phyloP scores from a whole-genome alignment of 64 coral and sea anemone genomes.

The Montipora capricornis region DNA sequence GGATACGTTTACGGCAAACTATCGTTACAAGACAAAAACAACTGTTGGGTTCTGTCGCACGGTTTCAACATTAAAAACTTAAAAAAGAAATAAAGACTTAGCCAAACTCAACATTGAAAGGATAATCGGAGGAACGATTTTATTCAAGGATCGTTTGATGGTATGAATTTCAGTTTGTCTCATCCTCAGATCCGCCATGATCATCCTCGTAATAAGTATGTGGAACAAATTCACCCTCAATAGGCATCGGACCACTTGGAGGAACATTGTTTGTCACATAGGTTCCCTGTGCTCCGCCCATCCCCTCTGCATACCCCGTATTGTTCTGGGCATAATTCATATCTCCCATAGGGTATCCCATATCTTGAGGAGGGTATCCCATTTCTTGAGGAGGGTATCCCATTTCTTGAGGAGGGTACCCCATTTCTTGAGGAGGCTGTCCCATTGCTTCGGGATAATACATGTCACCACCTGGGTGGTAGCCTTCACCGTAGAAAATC shows the following conservation, averaged over 20 bases:
- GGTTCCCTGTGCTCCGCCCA: not conserved
- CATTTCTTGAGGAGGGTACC: not conserved
- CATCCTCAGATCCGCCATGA: not conserved
- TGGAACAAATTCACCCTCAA: not conserved
- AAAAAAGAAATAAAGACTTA: not conserved
- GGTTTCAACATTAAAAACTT: not conserved
- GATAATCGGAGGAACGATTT: not conserved
- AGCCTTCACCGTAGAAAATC: conserved; percentile 3
- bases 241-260: not conserved
- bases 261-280: not conserved
- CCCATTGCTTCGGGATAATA: conserved; percentile 7
- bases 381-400: not conserved
- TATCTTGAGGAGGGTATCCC: not conserved
- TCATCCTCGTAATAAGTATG: conserved; percentile 27
- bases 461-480: not conserved
- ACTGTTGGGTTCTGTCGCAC: too few species aligned
- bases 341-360: not conserved
- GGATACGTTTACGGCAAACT: too few species aligned
- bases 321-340: not conserved
- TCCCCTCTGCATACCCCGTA: not conserved
- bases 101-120: not conserved
- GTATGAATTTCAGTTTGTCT: not conserved
- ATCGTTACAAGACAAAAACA: too few species aligned
- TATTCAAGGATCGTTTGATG: not conserved
- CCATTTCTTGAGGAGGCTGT: not conserved